Conservation (phyloP, 2,888 invertebrate species). For the Spatulosminthurus flaviceps region DNA sequence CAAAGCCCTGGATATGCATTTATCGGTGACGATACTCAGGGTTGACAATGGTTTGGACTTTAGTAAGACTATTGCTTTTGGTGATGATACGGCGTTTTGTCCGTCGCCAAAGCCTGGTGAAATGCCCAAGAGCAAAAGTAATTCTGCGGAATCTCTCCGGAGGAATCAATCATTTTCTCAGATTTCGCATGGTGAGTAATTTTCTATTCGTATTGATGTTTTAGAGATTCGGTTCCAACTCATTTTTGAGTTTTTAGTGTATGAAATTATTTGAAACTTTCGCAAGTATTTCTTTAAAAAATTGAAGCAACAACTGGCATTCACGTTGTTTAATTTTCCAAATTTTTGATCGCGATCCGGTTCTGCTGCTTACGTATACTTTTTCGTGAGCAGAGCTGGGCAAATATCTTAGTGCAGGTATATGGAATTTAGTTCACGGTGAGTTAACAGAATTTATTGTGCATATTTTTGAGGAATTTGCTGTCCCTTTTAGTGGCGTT, state of each 20-base stretch:
- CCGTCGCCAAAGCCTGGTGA: slow-evolving; percentile 49
- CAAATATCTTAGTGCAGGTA: slow-evolving; percentile 63
- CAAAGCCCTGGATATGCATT: slow-evolving; percentile 90
- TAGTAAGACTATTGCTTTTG: slow-evolving; percentile 66
- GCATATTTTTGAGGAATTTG: too few relatives aligned
- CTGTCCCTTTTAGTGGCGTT: too few relatives aligned
- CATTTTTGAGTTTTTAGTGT: too few relatives aligned
- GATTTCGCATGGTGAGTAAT: slow-evolving; percentile 61
- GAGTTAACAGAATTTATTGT: slow-evolving; percentile 46
- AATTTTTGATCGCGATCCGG: not conserved
- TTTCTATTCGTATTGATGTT: not conserved
- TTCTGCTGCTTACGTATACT: not conserved
- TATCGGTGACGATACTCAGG: slow-evolving; percentile 89
- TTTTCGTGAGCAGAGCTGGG: slow-evolving; percentile 58
- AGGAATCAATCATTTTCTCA: slow-evolving; percentile 62
- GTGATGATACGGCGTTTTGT: slow-evolving; percentile 56
- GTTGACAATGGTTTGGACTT: slow-evolving; percentile 87
- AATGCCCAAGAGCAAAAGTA: slow-evolving; percentile 54
- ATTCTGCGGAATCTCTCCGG: slow-evolving; percentile 60
- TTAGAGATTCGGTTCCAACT: too few relatives aligned
- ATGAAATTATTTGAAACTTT: too few relatives aligned
- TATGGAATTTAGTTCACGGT: slow-evolving; percentile 63
- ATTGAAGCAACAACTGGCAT: not conserved
- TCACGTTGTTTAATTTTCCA: not conserved
- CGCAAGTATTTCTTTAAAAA: not conserved